Evolutionary conservation across 2,888 invertebrate genomes (phyloP), one percentile per base, ranked within the genome.

Genomic region (Prionchulus punctatus): DNA sequence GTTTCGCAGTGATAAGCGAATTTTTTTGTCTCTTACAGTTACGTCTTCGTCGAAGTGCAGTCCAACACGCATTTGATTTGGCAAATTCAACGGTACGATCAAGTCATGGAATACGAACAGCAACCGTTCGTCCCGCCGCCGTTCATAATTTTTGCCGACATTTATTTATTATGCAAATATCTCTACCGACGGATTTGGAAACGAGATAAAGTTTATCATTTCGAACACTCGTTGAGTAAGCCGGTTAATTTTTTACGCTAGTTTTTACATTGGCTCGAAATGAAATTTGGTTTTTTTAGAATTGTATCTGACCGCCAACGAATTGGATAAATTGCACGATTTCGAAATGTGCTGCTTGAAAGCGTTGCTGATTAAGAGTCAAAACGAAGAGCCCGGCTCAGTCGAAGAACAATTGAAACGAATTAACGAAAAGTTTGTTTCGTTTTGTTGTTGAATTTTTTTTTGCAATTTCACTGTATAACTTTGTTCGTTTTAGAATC

Each of bases 341-440:
- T 96, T 94, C 73, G 96, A 96, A 70, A 94, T 96, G 71, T 94
- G 96, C 69, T 92, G 94, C 71, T 88, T 96, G 54, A 94, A 96
- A 74, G 92, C 91, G 27, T 88, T 89, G 71, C 73, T 75, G 62
- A 82, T 87, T 63, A 88, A 90, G 73, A 89, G 85, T 77, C 90
- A 92, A 27, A 61, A 60, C 45, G 59, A 62, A 53, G 67, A 71
- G 56, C 68, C 70, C 58, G 66, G 69, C 0, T 71, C 73, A 2
- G 71, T 70, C 21, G 73, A 75, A 18, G 73, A 75, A 60, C 62
- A 74, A 31, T 71, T 76, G 43, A 63, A 70, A 31, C 62, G 71
- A 53, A 75, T 74, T 26, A 70, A 68, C 60, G 73, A 75, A 59
- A 70, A 74, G 73, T 73, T 62, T 30, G 57, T 53, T n/a, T n/a